Conservation (phyloP, 2,888 invertebrate species). For the Cerastis leucographa region DNA sequence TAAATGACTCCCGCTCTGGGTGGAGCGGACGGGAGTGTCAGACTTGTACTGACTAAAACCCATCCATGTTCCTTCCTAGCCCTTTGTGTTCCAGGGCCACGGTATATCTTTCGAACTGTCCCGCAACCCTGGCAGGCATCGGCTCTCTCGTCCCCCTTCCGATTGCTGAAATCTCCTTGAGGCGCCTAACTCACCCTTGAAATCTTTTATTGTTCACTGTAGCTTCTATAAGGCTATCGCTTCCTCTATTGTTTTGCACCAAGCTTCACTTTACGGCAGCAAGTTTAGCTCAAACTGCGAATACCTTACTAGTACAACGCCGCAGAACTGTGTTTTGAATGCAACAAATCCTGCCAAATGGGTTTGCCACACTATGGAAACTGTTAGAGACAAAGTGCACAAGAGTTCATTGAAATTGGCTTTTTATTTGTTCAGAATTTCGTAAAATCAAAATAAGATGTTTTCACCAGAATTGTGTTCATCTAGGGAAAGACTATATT, state of each 20-base stretch:
- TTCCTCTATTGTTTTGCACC: conserved; percentile 48
- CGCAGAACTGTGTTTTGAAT: conserved; percentile 73
- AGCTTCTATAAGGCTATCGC: background rate
- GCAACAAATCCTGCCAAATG: conserved; percentile 73
- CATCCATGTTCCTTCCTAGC: too few species aligned
- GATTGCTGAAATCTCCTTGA: too few species aligned
- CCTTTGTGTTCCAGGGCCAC: too few species aligned
- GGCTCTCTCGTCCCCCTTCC: too few species aligned
- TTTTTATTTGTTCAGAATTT: background rate
- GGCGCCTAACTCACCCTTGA: background rate
- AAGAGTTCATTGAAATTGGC: background rate
- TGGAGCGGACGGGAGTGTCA: too few species aligned
- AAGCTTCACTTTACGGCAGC: conserved; percentile 63
- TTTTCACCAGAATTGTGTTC: background rate
- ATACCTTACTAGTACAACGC: conserved; percentile 73
- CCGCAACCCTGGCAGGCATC: too few species aligned
- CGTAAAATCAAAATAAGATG: background rate
- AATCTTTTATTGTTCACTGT: background rate
- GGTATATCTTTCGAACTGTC: too few species aligned
- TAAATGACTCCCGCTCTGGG: too few species aligned
- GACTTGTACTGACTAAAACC: too few species aligned
- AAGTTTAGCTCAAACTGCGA: conserved; percentile 74
- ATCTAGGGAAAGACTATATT: background rate
- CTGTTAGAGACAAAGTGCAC: conserved; percentile 13
- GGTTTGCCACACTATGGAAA: conserved; percentile 54